Evolutionary conservation across 2,113 vertebrate genomes (phyloP), one percentile per base, ranked within the genome.

Genomic region (Grammomys dolichurus): DNA sequence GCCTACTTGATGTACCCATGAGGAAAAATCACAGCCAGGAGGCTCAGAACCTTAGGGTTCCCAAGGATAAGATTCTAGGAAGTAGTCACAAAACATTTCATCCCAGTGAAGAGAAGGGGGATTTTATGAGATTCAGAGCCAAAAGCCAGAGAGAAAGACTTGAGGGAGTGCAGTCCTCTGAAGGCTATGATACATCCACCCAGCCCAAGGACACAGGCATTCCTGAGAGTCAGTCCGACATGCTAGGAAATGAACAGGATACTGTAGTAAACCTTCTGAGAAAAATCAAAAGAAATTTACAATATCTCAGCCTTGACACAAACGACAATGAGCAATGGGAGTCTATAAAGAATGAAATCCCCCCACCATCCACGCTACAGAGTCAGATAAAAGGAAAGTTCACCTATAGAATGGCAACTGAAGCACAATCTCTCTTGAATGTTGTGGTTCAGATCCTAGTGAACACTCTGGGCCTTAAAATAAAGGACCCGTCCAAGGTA

Each of bases 271-370:
- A 4, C 20, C 36, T n/a, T 54, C 20, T 17, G 17, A 43, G 31
- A 26, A 77, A 26, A 77, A 26, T 36, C 3, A n/a, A 31, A 28
- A 76, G 8, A 4, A 14, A n/a, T 51, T 10, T 73, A 28, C 80
- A 90, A 0, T 58, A 17, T 36, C 0, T 75, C 22, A 8, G 5
- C 6, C 7, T 17, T 10, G 17, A 1, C 1, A 73, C n/a, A 22
- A 77, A 84, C 69, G 11, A 7, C 87, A 75, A 33, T 87, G 63
- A 14, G 22, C 40, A 0, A 9, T 40, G 90, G 31, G 54, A 28
- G 7, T n/a, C 24, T 85, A 26, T 46, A 26, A 65, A 46, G 58
- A 85, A 63, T 46, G 58, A 46, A 46, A 77, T 31, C 17, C 1
- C 48, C 10, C 60, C 7, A 0, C 17, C 48, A 31, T 33, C 7